Conservation (phyloP, 1,140 invertebrate species). For the Lordiphosa stackelbergi region DNA sequence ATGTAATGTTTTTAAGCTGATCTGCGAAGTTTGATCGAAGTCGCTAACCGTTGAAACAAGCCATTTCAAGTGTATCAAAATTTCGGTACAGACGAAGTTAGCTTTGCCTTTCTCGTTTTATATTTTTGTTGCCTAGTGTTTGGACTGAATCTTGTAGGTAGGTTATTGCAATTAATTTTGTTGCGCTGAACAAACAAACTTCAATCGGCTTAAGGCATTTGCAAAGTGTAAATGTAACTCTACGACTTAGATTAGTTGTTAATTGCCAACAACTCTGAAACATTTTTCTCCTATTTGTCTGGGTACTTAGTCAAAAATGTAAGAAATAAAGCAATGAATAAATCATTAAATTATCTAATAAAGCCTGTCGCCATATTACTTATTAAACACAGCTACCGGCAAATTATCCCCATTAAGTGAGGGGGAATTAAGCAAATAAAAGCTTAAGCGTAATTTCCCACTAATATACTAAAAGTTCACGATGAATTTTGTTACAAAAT, state of each 20-base stretch:
- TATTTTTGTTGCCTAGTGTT: neutral
- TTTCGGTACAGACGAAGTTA: too few species aligned
- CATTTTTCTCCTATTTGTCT: neutral
- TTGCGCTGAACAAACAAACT: too few species aligned
- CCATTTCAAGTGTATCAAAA: too few species aligned
- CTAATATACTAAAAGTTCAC: slow-evolving; percentile 31
- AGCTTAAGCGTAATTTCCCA: slow-evolving; percentile 41
- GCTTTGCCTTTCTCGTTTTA: too few species aligned
- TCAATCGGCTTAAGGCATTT: slow-evolving; percentile 1
- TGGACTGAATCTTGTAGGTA: neutral
- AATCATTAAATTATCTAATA: slow-evolving; percentile 62
- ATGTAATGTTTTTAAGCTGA: too few species aligned
- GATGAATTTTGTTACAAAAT: slow-evolving; percentile 1
- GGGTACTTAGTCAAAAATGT: slow-evolving; percentile 5
- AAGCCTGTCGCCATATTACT: slow-evolving; percentile 35
- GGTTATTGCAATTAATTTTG: too few species aligned
- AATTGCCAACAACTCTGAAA: slow-evolving; percentile 15
- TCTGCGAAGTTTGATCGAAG: too few species aligned
- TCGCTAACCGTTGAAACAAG: too few species aligned
- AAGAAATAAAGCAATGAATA: slow-evolving; percentile 36
- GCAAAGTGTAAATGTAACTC: slow-evolving; percentile 26
- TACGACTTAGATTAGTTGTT: slow-evolving; percentile 33
- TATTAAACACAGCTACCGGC: slow-evolving; percentile 43
- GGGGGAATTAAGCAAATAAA: slow-evolving; percentile 32
- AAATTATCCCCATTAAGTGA: slow-evolving; percentile 32